Conservation (phyloP, 2,797 vertebrate genomes). For the Sphaeramia orbicularis region DNA sequence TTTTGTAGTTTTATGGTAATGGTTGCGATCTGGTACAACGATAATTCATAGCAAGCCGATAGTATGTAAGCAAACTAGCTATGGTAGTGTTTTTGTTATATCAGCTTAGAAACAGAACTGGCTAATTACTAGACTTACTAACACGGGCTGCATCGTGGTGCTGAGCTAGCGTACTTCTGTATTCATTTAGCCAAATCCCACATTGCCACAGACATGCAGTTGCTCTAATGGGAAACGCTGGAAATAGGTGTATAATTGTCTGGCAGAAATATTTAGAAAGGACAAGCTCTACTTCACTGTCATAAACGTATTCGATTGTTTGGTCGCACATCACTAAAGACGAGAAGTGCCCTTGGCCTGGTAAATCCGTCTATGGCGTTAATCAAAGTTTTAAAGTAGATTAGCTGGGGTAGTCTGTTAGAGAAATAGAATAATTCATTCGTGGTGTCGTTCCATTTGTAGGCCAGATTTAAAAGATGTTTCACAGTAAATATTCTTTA, state of each 20-base stretch:
- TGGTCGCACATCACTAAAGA: neutral
- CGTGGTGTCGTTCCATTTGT: neutral
- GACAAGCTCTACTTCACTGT: slow-evolving; percentile 20
- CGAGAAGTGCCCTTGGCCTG: neutral
- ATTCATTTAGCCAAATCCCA: slow-evolving; percentile 1
- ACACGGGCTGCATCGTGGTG: slow-evolving; percentile 67
- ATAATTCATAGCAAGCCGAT: slow-evolving; percentile 13
- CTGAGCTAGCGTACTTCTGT: slow-evolving; percentile 41
- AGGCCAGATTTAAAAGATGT: neutral
- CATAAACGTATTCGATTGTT: slow-evolving; percentile 12
- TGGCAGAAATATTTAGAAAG: neutral
- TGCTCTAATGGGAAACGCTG: neutral
- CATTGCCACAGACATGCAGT: neutral
- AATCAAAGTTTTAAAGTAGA: neutral
- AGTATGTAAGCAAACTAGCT: slow-evolving; percentile 22
- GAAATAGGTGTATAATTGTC: neutral
- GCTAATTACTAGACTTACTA: slow-evolving; percentile 53
- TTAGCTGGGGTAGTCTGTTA: neutral
- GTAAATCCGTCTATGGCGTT: neutral
- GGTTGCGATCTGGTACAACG: neutral
- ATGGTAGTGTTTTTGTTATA: slow-evolving; percentile 42
- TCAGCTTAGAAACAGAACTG: slow-evolving; percentile 53
- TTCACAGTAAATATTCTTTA: slow-evolving; percentile 2
- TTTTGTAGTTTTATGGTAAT: neutral
- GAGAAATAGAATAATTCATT: neutral